Evolutionary conservation across 2,888 invertebrate species (phyloP).

Genomic region (Morpho achilles): DNA sequence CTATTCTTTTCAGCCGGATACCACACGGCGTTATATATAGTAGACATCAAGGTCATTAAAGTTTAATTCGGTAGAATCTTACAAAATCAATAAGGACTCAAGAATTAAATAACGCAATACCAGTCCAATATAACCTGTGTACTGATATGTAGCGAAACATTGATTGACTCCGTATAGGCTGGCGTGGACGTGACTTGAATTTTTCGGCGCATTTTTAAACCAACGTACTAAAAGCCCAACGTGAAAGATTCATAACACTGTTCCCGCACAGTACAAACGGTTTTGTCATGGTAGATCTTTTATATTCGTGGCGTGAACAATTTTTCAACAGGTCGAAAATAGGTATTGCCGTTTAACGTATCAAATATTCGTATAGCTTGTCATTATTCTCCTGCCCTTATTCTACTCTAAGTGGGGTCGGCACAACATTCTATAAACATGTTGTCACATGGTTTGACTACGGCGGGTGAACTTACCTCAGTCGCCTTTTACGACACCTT

Average conservation of each 20-base stretch:
- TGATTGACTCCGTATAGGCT: conserved; percentile 63
- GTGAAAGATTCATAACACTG: conserved; percentile 63
- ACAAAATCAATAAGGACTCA: no score
- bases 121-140: conserved; percentile 4
- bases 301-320: conserved; percentile 20
- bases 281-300: conserved; percentile 26
- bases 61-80: no score
- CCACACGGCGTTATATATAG: no score
- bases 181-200: conserved; percentile 57
- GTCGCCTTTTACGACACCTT: no score
- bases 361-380: neutral
- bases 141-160: conserved; percentile 63
- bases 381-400: no score
- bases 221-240: conserved; percentile 56
- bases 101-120: conserved; percentile 12
- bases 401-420: no score
- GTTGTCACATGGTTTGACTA: no score
- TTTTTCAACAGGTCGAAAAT: conserved; percentile 15
- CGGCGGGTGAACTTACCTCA: no score
- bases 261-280: conserved; percentile 28
- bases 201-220: conserved; percentile 66
- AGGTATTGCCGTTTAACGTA: conserved; percentile 3
- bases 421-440: no score
- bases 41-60: no score
- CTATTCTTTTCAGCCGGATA: no score